Evolutionary conservation across 2,888 invertebrate species (phyloP).

Genomic region (Lasioglossum lativentre): DNA sequence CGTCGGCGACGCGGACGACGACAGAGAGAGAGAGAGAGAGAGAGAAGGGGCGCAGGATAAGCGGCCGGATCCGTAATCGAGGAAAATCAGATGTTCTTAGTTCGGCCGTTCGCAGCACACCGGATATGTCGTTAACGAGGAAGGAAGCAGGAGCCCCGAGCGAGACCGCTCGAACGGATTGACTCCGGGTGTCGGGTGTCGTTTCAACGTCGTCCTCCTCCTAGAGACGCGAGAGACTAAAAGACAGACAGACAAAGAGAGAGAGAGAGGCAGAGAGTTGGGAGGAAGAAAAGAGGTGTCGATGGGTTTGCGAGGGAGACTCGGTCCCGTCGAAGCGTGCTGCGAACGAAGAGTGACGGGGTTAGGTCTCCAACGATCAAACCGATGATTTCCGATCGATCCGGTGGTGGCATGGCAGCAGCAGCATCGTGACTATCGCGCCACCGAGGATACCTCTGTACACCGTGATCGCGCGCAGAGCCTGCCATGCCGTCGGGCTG

Average conservation of each 20-base stretch:
- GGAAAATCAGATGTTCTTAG: conserved; percentile 51
- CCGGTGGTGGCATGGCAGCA: conserved; percentile 14
- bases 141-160: not conserved
- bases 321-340: conserved; percentile 38
- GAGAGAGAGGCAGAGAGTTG: not conserved
- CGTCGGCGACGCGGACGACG: not conserved
- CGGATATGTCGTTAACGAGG: conserved; percentile 45
- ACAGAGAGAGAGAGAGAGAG: not conserved
- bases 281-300: conserved; percentile 6
- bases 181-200: not conserved
- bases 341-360: conserved; percentile 4
- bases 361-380: conserved; percentile 18
- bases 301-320: conserved; percentile 44
- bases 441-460: conserved; percentile 29
- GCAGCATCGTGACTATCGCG: conserved; percentile 42
- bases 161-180: conserved; percentile 1
- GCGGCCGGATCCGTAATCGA: conserved; percentile 39
- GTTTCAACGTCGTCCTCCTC: not conserved
- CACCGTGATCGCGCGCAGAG: conserved; percentile 24
- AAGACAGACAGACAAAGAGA: not conserved
- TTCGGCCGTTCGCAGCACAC: conserved; percentile 19
- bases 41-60: conserved; percentile 27
- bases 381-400: conserved; percentile 59
- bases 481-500: conserved; percentile 47
- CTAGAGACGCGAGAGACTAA: not conserved